phyloP scores from a whole-genome alignment of 2,888 invertebrate species.

The Smittia sp. region DNA sequence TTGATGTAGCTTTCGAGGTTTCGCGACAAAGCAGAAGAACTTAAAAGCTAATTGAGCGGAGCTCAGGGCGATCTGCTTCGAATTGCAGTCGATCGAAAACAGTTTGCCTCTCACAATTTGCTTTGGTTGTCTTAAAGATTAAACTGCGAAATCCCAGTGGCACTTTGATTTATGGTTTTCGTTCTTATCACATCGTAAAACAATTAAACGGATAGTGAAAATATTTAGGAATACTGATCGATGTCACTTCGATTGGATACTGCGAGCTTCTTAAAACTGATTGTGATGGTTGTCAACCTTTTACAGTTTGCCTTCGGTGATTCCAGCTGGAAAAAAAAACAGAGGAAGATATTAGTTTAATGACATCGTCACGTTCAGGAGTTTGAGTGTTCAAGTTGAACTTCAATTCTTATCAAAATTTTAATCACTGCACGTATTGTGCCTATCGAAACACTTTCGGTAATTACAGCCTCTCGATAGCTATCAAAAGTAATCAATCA shows the following conservation, averaged over 20 bases:
- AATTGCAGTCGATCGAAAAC: not conserved
- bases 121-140: not conserved
- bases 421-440: not conserved
- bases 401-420: no score
- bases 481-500: not conserved
- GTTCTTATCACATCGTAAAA: no score
- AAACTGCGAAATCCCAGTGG: not conserved
- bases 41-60: no score
- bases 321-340: slow-evolving; percentile 6
- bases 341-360: no score
- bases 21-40: no score
- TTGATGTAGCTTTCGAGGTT: no score
- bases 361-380: not conserved
- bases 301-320: slow-evolving; percentile 15
- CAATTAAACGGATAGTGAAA: no score
- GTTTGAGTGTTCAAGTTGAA: no score
- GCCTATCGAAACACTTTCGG: not conserved
- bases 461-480: not conserved
- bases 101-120: not conserved
- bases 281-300: not conserved
- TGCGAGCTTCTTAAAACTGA: not conserved
- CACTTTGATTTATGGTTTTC: slow-evolving; percentile 4
- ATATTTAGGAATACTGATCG: no score
- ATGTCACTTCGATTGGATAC: not conserved
- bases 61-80: no score